phyloP scores from a whole-genome alignment of 1,140 invertebrate species.

The Acromyrmex charruanus region DNA sequence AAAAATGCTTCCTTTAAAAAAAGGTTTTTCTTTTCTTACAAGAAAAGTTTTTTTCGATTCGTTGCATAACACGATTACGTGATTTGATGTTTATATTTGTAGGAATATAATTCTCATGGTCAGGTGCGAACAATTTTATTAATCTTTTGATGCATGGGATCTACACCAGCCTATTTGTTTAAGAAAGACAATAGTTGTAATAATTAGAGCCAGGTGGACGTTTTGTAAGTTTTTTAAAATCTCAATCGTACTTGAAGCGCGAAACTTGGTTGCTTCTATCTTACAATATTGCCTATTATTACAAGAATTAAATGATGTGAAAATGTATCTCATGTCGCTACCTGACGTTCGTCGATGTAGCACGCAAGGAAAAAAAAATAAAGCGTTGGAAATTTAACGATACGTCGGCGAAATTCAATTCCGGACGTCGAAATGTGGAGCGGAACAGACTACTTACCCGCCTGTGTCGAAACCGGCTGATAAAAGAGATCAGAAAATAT shows the following conservation, averaged over 20 bases:
- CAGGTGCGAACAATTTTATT: neutral
- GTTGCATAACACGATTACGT: slow-evolving; percentile 9
- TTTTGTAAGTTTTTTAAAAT: neutral
- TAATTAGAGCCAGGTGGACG: no score
- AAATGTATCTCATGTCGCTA: no score
- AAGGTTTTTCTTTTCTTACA: neutral
- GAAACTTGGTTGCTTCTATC: no score
- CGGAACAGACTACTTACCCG: neutral
- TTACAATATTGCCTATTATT: neutral
- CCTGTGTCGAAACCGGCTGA: neutral
- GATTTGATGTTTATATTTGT: neutral
- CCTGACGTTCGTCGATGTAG: neutral
- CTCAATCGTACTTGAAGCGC: neutral
- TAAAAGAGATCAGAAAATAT: neutral
- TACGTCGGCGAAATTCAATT: neutral
- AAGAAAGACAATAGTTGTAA: no score
- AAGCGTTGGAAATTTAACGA: neutral
- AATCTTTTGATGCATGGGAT: neutral
- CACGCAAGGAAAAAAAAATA: neutral
- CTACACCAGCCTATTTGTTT: neutral
- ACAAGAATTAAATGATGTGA: neutral
- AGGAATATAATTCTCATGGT: neutral
- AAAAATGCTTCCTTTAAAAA: neutral
- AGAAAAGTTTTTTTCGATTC: neutral
- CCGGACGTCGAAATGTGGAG: neutral